Evolutionary conservation across 2,888 invertebrate genomes (phyloP).

Genomic region (Ischnus inquisitorius): DNA sequence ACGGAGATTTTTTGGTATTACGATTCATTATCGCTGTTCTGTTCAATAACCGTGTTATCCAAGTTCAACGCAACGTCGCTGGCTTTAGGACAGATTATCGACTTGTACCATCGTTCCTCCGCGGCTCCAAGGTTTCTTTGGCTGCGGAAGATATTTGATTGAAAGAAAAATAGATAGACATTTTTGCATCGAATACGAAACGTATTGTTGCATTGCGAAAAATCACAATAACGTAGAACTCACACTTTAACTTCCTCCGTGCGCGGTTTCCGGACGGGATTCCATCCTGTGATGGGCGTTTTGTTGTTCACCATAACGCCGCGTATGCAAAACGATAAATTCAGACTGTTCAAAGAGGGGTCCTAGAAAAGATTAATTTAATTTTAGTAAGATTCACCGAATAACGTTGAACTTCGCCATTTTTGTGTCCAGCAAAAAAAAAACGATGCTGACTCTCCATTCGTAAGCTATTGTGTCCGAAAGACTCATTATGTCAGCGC

Average conservation of each 20-base stretch:
- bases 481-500: slow-evolving; percentile 90
- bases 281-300: slow-evolving; percentile 90
- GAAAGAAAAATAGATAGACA: neutral
- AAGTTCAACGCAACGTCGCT: slow-evolving; percentile 62
- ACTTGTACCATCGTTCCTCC: slow-evolving; percentile 80
- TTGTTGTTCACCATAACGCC: slow-evolving; percentile 91
- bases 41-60: slow-evolving; percentile 64
- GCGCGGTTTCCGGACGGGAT: slow-evolving; percentile 88
- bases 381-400: slow-evolving; percentile 6
- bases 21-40: slow-evolving; percentile 51
- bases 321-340: slow-evolving; percentile 86
- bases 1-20: neutral
- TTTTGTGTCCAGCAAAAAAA: no score
- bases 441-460: slow-evolving; percentile 88
- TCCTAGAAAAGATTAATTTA: slow-evolving; percentile 75
- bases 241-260: slow-evolving; percentile 74
- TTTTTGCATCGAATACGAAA: neutral
- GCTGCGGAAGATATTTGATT: slow-evolving; percentile 69
- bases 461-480: slow-evolving; percentile 89
- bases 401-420: no score
- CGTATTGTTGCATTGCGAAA: no score
- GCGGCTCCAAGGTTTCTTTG: slow-evolving; percentile 78
- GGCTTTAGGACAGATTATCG: slow-evolving; percentile 75
- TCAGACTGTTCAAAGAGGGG: slow-evolving; percentile 77
- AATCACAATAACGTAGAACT: slow-evolving; percentile 43